These are phyloP conservation scores for Eolophus roseicapilla DNA, from an alignment of 2,113 vertebrate species.

Conservation along the genomic window DNA sequence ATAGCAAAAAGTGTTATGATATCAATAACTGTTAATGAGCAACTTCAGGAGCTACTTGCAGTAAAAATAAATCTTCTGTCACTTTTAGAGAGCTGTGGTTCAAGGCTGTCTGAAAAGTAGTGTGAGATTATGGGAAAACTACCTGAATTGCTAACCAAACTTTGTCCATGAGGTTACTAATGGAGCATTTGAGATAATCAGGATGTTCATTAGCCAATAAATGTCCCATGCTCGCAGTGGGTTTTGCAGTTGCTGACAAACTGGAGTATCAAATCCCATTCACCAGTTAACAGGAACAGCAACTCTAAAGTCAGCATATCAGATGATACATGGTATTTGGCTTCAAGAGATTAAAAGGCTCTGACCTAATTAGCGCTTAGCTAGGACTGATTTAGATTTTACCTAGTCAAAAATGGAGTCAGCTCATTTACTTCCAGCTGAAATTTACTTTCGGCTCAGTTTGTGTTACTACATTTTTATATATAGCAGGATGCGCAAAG, in stretches of 20 bases:
- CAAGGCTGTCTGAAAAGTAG: background rate
- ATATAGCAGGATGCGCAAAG: background rate
- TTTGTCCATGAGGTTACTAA: background rate
- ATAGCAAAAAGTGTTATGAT: background rate
- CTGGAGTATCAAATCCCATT: background rate
- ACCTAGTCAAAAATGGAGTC: background rate
- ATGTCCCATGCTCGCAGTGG: background rate
- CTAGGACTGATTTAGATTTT: background rate
- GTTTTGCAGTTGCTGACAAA: background rate
- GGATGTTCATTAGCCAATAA: background rate
- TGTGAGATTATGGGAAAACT: background rate
- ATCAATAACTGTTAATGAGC: conserved; percentile 24
- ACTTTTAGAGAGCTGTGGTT: background rate
- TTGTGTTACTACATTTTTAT: background rate
- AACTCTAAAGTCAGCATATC: background rate
- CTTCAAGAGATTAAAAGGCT: background rate
- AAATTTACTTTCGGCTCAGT: background rate
- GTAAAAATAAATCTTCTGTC: conserved; percentile 2
- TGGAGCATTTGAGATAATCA: background rate
- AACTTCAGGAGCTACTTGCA: conserved; percentile 2
- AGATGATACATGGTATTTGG: background rate
- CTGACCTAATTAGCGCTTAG: background rate
- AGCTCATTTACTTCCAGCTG: background rate
- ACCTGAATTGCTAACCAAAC: background rate
- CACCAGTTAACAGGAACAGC: background rate